These are phyloP conservation scores for Conus betulinus DNA, from an alignment of 1,140 invertebrate genomes.

Conservation along the genomic window DNA sequence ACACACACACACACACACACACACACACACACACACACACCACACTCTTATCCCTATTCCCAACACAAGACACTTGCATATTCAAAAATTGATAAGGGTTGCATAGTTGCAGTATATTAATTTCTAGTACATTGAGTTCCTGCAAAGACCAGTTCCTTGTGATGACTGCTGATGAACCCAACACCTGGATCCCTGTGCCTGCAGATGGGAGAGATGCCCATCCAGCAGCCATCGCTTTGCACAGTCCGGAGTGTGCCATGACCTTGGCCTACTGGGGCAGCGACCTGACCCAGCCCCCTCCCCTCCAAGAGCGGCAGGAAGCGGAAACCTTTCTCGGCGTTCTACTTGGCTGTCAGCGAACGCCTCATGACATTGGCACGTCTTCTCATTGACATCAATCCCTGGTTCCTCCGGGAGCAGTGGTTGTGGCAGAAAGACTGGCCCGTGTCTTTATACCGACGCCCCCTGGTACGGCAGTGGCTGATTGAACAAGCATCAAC, in stretches of 20 bases:
- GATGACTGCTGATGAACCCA: not conserved
- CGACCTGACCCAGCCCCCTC: constrained; percentile 37
- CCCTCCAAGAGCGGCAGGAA: constrained; percentile 29
- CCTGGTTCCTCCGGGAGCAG: constrained; percentile 59
- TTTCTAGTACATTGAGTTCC: not conserved
- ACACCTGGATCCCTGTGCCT: not conserved
- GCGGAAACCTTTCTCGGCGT: constrained; percentile 57
- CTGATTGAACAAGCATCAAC: constrained; percentile 47
- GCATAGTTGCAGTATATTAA: too few species aligned
- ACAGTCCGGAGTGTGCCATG: constrained; percentile 68
- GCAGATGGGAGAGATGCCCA: constrained; percentile 66
- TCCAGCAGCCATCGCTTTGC: constrained; percentile 70
- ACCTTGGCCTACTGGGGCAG: constrained; percentile 69
- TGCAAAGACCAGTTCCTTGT: not conserved
- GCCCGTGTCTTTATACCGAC: constrained; percentile 64
- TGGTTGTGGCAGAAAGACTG: constrained; percentile 60
- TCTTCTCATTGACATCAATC: constrained; percentile 63
- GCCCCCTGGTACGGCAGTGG: constrained; percentile 60
- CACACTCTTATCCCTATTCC: too few species aligned
- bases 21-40: not conserved
- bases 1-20: too few species aligned
- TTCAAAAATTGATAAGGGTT: too few species aligned
- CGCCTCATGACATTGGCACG: constrained; percentile 57
- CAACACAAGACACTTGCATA: too few species aligned
- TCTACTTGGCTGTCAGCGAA: constrained; percentile 65